A percentile compares a stretch with the other conserved stretches of the same genome.
Evolutionary conservation across 2,113 vertebrate genomes (phyloP).

Genomic region (Nanorana parkeri): DNA sequence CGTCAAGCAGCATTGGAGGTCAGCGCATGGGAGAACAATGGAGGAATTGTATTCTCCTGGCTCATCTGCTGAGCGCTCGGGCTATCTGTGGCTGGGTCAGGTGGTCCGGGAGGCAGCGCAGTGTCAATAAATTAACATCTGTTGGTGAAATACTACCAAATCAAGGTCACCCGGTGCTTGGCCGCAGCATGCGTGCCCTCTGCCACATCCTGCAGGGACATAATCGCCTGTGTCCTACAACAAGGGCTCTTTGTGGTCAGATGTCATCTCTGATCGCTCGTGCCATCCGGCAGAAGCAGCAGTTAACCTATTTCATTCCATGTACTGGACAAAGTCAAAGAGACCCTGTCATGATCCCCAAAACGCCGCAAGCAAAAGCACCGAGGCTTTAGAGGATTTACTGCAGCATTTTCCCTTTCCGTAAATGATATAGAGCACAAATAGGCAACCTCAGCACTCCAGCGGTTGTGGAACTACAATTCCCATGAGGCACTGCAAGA

Average conservation of each 20-base stretch:
- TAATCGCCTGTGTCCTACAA: neutral
- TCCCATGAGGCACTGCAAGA: no score
- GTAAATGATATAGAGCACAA: no score
- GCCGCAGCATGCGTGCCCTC: neutral
- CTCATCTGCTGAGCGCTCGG: no score
- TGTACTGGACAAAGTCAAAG: no score
- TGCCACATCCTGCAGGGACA: neutral
- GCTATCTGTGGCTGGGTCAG: neutral
- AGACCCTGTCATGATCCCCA: no score
- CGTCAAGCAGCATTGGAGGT: neutral
- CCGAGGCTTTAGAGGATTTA: no score
- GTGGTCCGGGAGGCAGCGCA: neutral
- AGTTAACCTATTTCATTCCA: no score
- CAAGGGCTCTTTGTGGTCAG: neutral
- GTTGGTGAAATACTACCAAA: neutral
- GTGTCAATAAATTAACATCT: neutral
- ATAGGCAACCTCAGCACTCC: no score
- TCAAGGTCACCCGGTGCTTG: slow-evolving; percentile 7
- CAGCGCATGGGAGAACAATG: neutral
- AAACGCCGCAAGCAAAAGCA: no score
- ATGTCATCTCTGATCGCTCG: neutral
- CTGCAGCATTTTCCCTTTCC: no score
- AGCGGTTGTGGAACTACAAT: no score
- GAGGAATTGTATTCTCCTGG: neutral
- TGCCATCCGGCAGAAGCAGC: neutral